Base-by-base conservation (phyloP, 2,113 vertebrate genomes). In the Pelecanus crispus region DNA sequence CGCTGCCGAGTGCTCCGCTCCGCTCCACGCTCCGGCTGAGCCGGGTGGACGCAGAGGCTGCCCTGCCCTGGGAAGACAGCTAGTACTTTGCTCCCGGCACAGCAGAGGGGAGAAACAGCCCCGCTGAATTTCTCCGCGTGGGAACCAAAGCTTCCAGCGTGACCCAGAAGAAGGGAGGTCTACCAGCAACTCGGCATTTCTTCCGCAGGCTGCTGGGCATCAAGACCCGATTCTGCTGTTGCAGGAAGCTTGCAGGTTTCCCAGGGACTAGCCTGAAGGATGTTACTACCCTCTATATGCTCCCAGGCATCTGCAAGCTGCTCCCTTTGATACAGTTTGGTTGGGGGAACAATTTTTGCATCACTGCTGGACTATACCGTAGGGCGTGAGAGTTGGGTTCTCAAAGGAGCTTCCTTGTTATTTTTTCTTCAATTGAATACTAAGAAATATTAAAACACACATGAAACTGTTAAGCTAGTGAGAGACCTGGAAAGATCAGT, bases 221-320 rank as follows among this genome's bases (percentile, higher is more conserved):
- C 25, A 50, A 25, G 53, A 44, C 28, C 22, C 0, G 7, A 34
- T 38, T 55, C 32, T 56, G 55, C 22, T 44, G 13, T 16, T 50
- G n/a, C 18, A 38, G 66, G 52, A 21, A 55, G 42, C 26, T 11
- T 61, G 22, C 22, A 56, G 16, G 32, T 68, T 58, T 61, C 36
- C 59, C 45, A 32, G 66, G 19, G 36, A 77, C 21, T 19, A 9
- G 28, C 13, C 28, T 10, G 40, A 79, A 66, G 62, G 47, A 31
- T 0, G 2, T 16, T 34, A 36, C 31, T 18, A 22, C 28, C 17
- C 19, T 42, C 53, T 29, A 0, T 13, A 26, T 4, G 17, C 61
- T 80, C 55, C 67, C 32, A n/a, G 61, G 17, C 47, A 62, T 9
- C 61, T 2, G 1, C n/a, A 73, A 55, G 47, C 67, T 28, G 67